These are phyloP conservation scores for Hypomecis atomaria DNA, from an alignment of 2,888 invertebrate species.

Conservation along the genomic window DNA sequence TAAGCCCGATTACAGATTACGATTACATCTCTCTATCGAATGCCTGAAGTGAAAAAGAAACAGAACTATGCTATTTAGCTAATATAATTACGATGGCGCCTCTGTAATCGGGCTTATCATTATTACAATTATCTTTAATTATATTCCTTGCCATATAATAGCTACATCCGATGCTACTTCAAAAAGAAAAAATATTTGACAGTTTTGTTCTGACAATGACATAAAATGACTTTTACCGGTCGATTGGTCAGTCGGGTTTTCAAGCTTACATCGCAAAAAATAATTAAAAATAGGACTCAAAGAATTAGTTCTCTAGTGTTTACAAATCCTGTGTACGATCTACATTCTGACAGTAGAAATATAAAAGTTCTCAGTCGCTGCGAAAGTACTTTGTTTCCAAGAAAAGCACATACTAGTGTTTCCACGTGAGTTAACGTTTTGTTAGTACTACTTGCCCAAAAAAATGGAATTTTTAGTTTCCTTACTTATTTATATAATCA, in stretches of 20 bases:
- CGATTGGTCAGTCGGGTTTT: conserved; percentile 61
- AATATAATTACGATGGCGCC: no score
- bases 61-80: no score
- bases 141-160: no score
- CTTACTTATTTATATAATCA: no score
- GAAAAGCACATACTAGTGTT: background rate
- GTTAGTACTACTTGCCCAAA: background rate
- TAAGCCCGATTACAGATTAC: no score
- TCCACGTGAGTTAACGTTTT: conserved; percentile 18
- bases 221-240: conserved; percentile 60
- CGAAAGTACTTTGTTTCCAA: background rate
- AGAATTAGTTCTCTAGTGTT: conserved; percentile 43
- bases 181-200: no score
- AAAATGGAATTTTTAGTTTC: background rate
- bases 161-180: no score
- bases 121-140: no score
- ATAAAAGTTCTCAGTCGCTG: background rate
- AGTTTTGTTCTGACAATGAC: no score
- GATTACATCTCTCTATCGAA: no score
- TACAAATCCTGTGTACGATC: conserved; percentile 16
- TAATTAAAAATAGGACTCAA: conserved; percentile 40
- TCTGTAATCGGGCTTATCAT: no score
- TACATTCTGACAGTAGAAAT: background rate
- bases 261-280: conserved; percentile 53
- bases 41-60: no score